Conservation (phyloP, 2,113 vertebrate genomes). For the Cebus imitator region DNA sequence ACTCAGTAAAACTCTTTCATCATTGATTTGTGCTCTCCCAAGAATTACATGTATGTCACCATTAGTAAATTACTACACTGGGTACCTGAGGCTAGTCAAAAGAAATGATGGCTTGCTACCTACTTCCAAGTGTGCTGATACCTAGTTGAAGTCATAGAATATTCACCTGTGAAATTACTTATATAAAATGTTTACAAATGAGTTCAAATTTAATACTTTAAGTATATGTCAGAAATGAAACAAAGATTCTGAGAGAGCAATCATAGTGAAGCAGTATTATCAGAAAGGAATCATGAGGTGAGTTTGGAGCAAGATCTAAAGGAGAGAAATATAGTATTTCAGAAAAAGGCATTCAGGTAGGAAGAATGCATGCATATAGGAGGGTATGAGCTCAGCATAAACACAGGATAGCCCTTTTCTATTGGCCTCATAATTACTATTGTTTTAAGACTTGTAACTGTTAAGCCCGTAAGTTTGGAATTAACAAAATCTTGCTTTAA, state of each 20-base stretch:
- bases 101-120: background rate
- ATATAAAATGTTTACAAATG: conserved; percentile 10
- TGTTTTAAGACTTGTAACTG: background rate
- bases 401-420: background rate
- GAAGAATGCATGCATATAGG: background rate
- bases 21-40: background rate
- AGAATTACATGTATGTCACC: background rate
- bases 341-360: background rate
- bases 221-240: background rate
- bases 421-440: background rate
- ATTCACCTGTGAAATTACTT: conserved; percentile 6
- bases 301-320: conserved; percentile 5
- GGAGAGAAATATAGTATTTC: background rate
- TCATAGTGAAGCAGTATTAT: background rate
- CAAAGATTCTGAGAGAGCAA: background rate
- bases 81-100: background rate
- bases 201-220: background rate
- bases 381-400: background rate
- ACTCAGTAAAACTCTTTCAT: background rate
- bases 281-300: background rate
- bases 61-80: background rate
- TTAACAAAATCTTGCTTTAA: conserved; percentile 5
- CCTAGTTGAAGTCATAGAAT: background rate
- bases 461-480: background rate
- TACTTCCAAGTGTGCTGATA: background rate